These are phyloP conservation scores for Psilopogon haemacephalus DNA, from an alignment of 2,113 vertebrate genomes.

Conservation along the genomic window DNA sequence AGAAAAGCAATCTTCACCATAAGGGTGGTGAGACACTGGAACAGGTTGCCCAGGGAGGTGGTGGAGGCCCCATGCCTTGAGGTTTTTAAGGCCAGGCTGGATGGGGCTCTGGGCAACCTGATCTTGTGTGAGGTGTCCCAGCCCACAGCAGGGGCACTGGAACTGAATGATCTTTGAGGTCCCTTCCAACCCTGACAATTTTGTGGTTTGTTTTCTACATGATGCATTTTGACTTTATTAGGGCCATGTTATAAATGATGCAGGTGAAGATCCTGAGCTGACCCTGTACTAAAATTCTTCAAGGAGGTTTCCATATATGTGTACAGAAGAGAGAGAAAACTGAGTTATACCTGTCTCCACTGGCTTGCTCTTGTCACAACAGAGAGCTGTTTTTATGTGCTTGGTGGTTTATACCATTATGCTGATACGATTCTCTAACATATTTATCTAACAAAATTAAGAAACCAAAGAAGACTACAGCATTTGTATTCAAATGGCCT, in stretches of 20 bases:
- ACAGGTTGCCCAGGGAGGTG: no score
- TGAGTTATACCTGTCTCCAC: background rate
- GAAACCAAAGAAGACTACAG: background rate
- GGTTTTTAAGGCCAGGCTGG: no score
- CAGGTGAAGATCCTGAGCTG: background rate
- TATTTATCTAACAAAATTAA: background rate
- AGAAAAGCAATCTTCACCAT: no score
- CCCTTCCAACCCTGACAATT: no score
- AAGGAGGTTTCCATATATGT: background rate
- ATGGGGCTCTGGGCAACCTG: no score
- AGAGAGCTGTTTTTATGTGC: background rate
- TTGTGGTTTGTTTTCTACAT: background rate
- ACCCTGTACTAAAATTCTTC: background rate
- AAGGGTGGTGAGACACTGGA: no score
- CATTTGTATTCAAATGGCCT: background rate
- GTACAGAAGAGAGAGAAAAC: background rate
- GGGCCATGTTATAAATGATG: background rate
- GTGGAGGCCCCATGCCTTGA: no score
- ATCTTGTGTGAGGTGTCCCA: no score
- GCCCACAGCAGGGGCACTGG: no score
- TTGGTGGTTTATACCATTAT: background rate
- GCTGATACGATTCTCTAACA: background rate
- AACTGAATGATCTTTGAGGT: no score
- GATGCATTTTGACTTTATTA: background rate
- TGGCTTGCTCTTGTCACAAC: background rate